Conservation (phyloP, 2,888 invertebrate species). For the Embidobia sp. region DNA sequence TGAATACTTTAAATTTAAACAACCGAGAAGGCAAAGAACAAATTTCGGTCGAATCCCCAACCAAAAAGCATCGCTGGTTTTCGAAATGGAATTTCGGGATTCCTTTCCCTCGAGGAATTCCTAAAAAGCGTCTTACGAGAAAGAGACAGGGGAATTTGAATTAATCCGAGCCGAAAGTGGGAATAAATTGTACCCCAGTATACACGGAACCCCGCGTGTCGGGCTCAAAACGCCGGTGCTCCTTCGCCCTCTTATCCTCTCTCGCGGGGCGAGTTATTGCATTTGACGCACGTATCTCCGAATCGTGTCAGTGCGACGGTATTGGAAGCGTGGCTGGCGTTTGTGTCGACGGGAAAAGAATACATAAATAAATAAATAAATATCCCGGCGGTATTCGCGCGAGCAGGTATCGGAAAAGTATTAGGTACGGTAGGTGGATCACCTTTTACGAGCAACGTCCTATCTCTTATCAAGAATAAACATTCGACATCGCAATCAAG, state of each 20-base stretch:
- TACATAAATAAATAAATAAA: slow-evolving; percentile 57
- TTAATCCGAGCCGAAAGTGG: not conserved
- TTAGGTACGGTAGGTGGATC: slow-evolving; percentile 65
- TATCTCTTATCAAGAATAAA: slow-evolving; percentile 76
- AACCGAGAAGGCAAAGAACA: too few relatives aligned
- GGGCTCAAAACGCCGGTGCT: too few relatives aligned
- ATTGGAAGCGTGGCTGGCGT: slow-evolving; percentile 32
- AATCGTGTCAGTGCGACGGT: slow-evolving; percentile 27
- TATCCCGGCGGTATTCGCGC: slow-evolving; percentile 48
- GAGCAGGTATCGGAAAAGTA: slow-evolving; percentile 63
- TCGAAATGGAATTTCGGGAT: too few relatives aligned
- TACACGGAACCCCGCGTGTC: not conserved
- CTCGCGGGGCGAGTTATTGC: slow-evolving; percentile 20
- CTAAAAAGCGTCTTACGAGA: too few relatives aligned
- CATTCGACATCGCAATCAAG: slow-evolving; percentile 72
- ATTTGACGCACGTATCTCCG: slow-evolving; percentile 46
- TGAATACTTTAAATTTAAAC: too few relatives aligned
- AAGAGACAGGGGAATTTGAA: too few relatives aligned
- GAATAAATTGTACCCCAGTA: not conserved
- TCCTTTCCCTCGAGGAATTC: too few relatives aligned
- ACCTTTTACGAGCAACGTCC: slow-evolving; percentile 67
- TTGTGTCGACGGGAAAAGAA: slow-evolving; percentile 44
- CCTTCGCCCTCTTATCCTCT: not conserved
- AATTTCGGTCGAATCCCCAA: too few relatives aligned
- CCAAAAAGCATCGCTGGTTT: too few relatives aligned